Conservation (phyloP, 1,140 invertebrate genomes). For the Drosophila hydei region DNA sequence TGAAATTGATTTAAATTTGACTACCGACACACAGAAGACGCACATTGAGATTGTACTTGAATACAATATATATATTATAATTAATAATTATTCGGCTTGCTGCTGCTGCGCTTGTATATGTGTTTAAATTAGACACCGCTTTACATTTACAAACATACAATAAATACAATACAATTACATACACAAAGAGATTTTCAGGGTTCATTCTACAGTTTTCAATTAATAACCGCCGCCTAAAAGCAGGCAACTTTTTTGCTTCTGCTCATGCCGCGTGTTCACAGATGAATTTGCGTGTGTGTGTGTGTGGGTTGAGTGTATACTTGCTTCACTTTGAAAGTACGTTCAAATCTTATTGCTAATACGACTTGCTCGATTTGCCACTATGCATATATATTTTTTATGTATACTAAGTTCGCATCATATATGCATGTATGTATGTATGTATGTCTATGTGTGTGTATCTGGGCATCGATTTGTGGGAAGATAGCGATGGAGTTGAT, state of each 20-base stretch:
- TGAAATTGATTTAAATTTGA: constrained; percentile 53
- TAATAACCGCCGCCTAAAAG: constrained; percentile 45
- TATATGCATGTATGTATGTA: not conserved
- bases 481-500: constrained; percentile 15
- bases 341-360: constrained; percentile 24
- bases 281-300: constrained; percentile 8
- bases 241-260: constrained; percentile 40
- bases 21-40: constrained; percentile 42
- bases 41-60: constrained; percentile 41
- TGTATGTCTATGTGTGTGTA: not conserved
- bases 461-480: not conserved
- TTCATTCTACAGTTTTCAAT: constrained; percentile 17
- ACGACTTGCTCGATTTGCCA: constrained; percentile 6
- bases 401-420: not conserved
- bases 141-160: constrained; percentile 62
- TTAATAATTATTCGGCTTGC: constrained; percentile 24
- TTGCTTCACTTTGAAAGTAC: not conserved
- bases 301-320: constrained; percentile 4
- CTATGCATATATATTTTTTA: not conserved
- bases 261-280: not conserved
- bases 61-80: constrained; percentile 34
- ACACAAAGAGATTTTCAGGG: constrained; percentile 47
- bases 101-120: constrained; percentile 17
- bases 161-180: constrained; percentile 60
- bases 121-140: constrained; percentile 72